These are phyloP conservation scores for Brachyalestes nurse DNA, from an alignment of 2,797 vertebrate species.

Conservation along the genomic window DNA sequence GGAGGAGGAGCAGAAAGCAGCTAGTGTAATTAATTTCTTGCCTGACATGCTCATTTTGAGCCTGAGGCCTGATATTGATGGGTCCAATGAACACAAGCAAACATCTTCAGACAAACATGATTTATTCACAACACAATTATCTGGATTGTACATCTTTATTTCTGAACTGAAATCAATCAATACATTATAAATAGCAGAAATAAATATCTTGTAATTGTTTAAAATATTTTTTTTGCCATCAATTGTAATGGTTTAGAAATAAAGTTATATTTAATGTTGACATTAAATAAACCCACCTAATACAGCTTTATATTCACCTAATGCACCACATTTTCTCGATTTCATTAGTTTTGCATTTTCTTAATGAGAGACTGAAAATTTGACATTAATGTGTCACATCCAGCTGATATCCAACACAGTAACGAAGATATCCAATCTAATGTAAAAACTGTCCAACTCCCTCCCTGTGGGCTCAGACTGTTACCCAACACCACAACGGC, in stretches of 20 bases:
- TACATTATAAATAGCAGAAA: neutral
- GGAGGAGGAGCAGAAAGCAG: neutral
- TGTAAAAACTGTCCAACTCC: constrained; percentile 13
- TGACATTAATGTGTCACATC: constrained; percentile 9
- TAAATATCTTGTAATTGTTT: neutral
- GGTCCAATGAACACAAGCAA: constrained; percentile 75
- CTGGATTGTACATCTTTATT: neutral
- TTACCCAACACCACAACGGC: constrained; percentile 32
- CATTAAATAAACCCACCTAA: no score
- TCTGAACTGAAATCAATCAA: neutral
- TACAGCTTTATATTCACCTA: no score
- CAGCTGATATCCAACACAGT: neutral
- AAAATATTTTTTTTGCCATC: neutral
- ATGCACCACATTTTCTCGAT: no score
- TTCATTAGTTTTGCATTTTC: no score
- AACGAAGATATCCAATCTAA: constrained; percentile 25
- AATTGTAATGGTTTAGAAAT: no score
- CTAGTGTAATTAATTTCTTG: constrained; percentile 68
- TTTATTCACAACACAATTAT: constrained; percentile 69
- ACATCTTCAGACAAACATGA: constrained; percentile 70
- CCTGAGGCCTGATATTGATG: constrained; percentile 69
- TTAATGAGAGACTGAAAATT: no score
- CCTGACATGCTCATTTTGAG: constrained; percentile 77
- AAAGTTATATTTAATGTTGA: no score
- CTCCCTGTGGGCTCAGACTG: constrained; percentile 31